A percentile compares a stretch with the other conserved stretches of the same genome.
phyloP scores from a whole-genome alignment of 1,140 invertebrate species.

The Theocolax elegans region DNA sequence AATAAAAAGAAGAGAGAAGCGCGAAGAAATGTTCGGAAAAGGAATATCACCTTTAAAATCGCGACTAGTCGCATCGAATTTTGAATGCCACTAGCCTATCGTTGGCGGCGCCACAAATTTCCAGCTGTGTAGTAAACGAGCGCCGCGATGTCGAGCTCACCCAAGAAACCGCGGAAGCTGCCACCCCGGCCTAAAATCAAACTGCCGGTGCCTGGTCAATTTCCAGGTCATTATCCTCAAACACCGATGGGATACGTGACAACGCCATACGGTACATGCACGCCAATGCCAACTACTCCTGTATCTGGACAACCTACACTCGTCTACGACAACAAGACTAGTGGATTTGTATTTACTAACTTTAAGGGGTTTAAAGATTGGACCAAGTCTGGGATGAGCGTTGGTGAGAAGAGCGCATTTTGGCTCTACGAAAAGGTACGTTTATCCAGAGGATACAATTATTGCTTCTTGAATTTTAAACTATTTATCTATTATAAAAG shows the following conservation, averaged over 20 bases:
- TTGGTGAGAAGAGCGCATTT: conserved; percentile 83
- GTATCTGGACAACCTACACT: conserved; percentile 65
- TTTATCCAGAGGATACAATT: no score
- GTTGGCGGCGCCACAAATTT: no score
- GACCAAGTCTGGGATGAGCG: conserved; percentile 82
- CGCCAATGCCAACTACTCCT: conserved; percentile 66
- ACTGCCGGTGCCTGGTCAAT: conserved; percentile 56
- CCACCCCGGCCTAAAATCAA: conserved; percentile 20
- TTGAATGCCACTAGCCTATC: no score
- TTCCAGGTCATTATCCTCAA: conserved; percentile 61
- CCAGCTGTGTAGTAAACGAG: no score
- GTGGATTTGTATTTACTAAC: conserved; percentile 80
- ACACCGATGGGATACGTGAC: conserved; percentile 56
- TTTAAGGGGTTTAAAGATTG: conserved; percentile 82
- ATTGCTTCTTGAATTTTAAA: no score
- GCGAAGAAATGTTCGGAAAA: no score
- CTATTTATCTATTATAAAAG: no score
- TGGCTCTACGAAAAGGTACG: conserved; percentile 80
- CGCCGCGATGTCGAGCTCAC: conserved; percentile 20
- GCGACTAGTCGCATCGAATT: no score
- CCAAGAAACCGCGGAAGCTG: not conserved
- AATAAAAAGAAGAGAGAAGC: no score
- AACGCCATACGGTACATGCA: conserved; percentile 63
- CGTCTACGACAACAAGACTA: conserved; percentile 74
- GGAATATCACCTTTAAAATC: no score